Conservation (phyloP, 2,888 invertebrate species). For the Thera obeliscata region DNA sequence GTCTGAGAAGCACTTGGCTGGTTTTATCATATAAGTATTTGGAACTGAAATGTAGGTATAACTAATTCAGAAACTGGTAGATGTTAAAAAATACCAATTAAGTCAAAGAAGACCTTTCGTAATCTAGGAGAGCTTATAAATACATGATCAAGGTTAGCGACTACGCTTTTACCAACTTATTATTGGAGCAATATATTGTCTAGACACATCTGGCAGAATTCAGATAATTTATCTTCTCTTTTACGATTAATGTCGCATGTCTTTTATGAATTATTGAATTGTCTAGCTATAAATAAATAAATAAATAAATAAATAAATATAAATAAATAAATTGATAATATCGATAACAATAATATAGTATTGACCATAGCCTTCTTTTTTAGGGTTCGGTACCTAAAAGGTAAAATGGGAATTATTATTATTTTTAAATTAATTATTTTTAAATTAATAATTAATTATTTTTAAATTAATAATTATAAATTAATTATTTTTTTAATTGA, state of each 20-base stretch:
- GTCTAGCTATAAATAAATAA: slow-evolving; percentile 2
- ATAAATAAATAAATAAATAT: no score
- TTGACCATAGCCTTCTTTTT: no score
- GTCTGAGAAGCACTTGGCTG: no score
- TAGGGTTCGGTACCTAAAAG: no score
- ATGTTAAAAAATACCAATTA: background rate
- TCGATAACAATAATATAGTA: background rate
- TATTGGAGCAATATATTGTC: background rate
- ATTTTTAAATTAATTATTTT: no score
- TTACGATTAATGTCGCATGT: background rate
- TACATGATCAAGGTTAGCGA: background rate
- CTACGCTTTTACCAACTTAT: background rate
- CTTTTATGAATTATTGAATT: slow-evolving; percentile 7
- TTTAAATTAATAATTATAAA: no score
- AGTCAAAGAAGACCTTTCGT: background rate
- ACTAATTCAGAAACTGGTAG: no score
- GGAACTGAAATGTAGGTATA: no score
- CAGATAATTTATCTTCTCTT: background rate
- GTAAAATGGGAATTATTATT: no score
- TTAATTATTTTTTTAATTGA: no score
- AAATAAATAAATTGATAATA: background rate
- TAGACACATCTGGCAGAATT: background rate
- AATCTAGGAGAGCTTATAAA: background rate
- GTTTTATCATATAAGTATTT: no score
- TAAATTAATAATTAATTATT: no score